phyloP scores from a whole-genome alignment of 2,888 invertebrate species.

The Phorcus lineatus region DNA sequence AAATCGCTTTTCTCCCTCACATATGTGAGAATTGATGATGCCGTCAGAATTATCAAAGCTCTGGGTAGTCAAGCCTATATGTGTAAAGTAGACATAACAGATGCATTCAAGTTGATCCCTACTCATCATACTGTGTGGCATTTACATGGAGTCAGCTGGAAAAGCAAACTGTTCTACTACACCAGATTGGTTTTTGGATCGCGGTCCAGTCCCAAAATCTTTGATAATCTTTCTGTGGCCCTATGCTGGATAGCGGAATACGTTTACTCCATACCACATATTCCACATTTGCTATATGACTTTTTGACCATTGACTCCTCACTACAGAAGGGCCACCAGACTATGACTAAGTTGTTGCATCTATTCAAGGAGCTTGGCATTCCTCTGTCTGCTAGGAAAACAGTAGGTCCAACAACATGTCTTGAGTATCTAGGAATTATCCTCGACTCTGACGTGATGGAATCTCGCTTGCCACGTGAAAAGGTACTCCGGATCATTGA shows the following conservation, averaged over 20 bases:
- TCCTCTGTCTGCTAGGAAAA: constrained; percentile 22
- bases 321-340: neutral
- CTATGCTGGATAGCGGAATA: constrained; percentile 29
- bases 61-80: too few relatives aligned
- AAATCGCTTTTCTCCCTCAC: too few relatives aligned
- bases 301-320: constrained; percentile 26
- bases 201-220: too few relatives aligned
- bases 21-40: too few relatives aligned
- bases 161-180: too few relatives aligned
- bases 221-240: neutral
- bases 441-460: constrained; percentile 14
- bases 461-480: constrained; percentile 21
- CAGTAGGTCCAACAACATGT: constrained; percentile 16
- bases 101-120: too few relatives aligned
- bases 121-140: too few relatives aligned
- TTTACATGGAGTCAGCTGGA: too few relatives aligned
- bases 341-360: neutral
- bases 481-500: constrained; percentile 18
- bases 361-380: constrained; percentile 16
- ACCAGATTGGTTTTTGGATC: too few relatives aligned
- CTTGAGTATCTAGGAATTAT: constrained; percentile 32
- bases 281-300: constrained; percentile 34
- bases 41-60: too few relatives aligned
- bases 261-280: constrained; percentile 4
- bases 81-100: too few relatives aligned